Percentiles rank a stretch among this genome's conserved stretches.
Conservation (phyloP, 2,888 invertebrate species). For the Escarpia spicata region DNA sequence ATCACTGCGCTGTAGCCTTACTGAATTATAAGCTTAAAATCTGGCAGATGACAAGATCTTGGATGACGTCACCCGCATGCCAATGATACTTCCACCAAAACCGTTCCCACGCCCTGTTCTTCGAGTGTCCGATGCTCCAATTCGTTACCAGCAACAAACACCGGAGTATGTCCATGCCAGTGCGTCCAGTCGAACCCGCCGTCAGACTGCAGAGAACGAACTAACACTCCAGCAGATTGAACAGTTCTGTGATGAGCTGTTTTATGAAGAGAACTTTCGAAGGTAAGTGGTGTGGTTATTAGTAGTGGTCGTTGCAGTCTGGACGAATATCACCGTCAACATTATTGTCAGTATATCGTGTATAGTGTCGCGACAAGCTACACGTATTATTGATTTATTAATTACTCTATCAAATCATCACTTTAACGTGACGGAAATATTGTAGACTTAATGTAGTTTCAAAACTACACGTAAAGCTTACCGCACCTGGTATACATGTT, state of each 20-base stretch:
- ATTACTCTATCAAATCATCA: too few species aligned
- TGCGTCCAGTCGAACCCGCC: background rate
- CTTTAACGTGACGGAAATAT: too few species aligned
- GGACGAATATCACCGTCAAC: background rate
- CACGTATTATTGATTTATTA: background rate
- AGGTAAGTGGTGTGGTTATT: slow-evolving; percentile 14
- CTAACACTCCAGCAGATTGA: background rate
- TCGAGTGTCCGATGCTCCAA: slow-evolving; percentile 23
- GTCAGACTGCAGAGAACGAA: background rate
- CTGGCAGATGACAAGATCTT: background rate
- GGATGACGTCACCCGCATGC: background rate
- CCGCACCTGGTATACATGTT: too few species aligned
- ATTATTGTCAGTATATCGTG: too few species aligned
- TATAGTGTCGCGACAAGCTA: background rate
- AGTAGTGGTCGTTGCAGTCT: background rate
- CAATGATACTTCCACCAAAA: background rate
- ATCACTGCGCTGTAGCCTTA: too few species aligned
- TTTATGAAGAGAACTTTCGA: background rate
- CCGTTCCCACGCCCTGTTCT: slow-evolving; percentile 22
- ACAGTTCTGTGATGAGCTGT: slow-evolving; percentile 26
- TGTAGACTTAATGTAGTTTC: too few species aligned
- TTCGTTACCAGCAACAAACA: background rate
- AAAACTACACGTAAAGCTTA: too few species aligned
- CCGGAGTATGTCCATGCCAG: background rate
- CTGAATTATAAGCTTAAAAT: background rate